A percentile compares a stretch with the other conserved stretches of the same genome.
These are phyloP conservation scores for Papilio demoleus DNA, from an alignment of 2,888 invertebrate genomes.

Conservation along the genomic window DNA sequence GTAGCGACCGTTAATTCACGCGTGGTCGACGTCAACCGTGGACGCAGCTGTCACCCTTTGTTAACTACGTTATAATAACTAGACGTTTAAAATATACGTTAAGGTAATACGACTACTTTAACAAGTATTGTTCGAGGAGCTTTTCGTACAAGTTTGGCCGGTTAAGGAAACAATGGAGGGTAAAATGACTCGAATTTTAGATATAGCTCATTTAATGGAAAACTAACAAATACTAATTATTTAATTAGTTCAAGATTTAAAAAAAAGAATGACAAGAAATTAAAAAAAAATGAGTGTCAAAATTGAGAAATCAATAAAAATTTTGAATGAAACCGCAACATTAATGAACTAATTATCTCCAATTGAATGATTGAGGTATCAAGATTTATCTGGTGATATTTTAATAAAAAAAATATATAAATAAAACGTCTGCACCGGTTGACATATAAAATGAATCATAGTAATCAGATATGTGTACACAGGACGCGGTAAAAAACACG, in stretches of 20 bases:
- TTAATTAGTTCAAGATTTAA: no score
- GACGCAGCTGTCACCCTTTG: conserved; percentile 59
- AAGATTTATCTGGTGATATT: neutral
- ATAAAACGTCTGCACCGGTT: conserved; percentile 19
- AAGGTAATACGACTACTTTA: conserved; percentile 17
- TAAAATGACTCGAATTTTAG: neutral
- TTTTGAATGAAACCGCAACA: no score
- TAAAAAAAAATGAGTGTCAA: no score
- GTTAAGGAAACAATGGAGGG: neutral
- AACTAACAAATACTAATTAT: no score
- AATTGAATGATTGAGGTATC: neutral
- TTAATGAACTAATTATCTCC: no score
- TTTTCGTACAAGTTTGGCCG: neutral
- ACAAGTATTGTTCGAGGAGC: neutral
- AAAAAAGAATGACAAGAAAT: no score
- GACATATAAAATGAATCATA: conserved; percentile 41
- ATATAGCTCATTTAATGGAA: no score
- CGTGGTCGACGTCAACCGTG: conserved; percentile 49
- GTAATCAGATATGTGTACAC: conserved; percentile 38
- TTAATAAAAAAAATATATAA: conserved; percentile 28
- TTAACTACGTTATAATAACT: conserved; percentile 58
- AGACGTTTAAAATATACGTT: conserved; percentile 38
- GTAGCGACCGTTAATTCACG: conserved; percentile 54
- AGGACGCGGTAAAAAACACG: conserved; percentile 34
- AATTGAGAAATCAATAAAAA: no score